Percentiles rank a stretch among this genome's conserved stretches.
phyloP scores from a whole-genome alignment of 1,140 invertebrate species.

The Anadara kagoshimensis region DNA sequence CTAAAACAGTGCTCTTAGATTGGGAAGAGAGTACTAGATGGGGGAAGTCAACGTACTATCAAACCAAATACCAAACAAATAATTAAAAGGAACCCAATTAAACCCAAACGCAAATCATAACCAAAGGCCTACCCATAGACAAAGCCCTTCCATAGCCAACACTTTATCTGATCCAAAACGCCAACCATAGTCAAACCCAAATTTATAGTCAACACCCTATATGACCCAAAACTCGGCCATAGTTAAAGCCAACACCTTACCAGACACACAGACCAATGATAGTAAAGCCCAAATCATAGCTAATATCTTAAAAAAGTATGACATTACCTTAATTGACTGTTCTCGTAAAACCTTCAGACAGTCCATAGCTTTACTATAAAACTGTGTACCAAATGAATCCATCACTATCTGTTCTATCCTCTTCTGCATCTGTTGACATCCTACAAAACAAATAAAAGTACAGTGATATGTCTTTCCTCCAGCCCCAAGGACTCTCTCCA shows the following conservation, averaged over 20 bases:
- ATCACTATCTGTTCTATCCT: constrained; percentile 61
- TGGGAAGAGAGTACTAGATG: neutral
- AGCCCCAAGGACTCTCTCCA: no score
- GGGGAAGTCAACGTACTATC: neutral
- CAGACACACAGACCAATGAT: no score
- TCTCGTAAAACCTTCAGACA: constrained; percentile 63
- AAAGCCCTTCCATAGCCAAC: no score
- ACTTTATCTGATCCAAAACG: no score
- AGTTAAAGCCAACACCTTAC: no score
- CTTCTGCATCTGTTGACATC: constrained; percentile 68
- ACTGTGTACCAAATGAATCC: constrained; percentile 67
- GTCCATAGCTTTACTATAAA: constrained; percentile 67
- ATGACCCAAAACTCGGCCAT: no score
- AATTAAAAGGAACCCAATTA: neutral
- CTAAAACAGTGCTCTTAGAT: neutral
- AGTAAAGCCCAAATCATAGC: neutral
- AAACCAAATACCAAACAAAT: neutral
- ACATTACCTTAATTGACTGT: constrained; percentile 63
- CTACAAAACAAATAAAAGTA: constrained; percentile 43
- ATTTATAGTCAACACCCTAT: no score
- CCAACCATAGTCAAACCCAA: no score
- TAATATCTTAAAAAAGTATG: neutral
- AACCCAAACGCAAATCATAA: no score
- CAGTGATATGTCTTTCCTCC: no score
- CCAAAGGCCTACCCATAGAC: no score